Evolutionary conservation across 2,888 invertebrate species (phyloP), one percentile per base, ranked within the genome.

Genomic region (Matsumyia berberina): DNA sequence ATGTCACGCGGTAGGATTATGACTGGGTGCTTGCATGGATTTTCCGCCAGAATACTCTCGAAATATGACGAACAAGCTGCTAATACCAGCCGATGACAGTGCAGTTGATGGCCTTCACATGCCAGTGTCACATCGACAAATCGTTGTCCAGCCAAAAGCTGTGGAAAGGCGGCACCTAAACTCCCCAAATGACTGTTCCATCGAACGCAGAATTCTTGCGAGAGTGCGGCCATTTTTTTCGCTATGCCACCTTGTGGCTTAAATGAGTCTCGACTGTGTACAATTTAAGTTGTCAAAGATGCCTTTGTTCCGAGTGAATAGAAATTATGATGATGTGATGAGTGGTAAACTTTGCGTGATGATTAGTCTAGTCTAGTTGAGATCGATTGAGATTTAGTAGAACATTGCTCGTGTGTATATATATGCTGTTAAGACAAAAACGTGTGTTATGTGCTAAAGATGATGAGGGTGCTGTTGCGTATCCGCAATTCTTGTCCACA

Each of bases 61-160:
- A 97, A 95, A 91, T 96, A 97, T 0, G 96, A 95, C 37, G 96
- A 96, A 92, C 97, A 97, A 0, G 97, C 96, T 0, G 96, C 96
- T 79, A 97, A 91, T 33, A 97, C 96, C 86, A 97, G 94, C 89
- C 97, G 96, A 93, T 97, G 97, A 90, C 97, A 97, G 87, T 97
- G 95, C 64, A 92, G 88, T 87, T 96, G 96, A 39, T 95, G 94
- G 0, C 96, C 96, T 91, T 97, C 97, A 90, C 97, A 97, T 2
- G 97, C 97, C 64, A 97, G 91, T 0, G 97, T 97, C 58, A 97
- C 97, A 91, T 97, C 97, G 0, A 97, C 96, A 90, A 97, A 97
- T 31, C 91, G 88, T 72, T 92, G 91, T 0, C 91, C 91, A 6
- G 91, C 91, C 66, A 92, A 87, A 2, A 92, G 87, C 86, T 92